Conservation (phyloP, 2,888 invertebrate genomes). For the Pinctada fucata region DNA sequence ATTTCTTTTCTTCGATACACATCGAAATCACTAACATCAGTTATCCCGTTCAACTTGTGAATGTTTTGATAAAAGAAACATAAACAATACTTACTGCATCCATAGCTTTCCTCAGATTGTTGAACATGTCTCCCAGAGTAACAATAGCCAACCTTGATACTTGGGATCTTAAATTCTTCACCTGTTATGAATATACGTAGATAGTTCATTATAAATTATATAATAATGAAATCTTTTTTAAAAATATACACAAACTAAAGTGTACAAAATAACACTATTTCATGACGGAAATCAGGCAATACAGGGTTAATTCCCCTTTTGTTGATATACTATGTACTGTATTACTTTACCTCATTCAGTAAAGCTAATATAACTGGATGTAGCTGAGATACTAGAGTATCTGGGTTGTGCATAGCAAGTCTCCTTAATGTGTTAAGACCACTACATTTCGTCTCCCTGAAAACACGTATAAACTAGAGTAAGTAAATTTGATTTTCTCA, state of each 20-base stretch:
- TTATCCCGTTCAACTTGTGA: background rate
- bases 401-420: constrained; percentile 73
- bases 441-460: constrained; percentile 76
- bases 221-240: too few relatives aligned
- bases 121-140: constrained; percentile 88
- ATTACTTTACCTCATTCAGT: constrained; percentile 81
- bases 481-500: background rate
- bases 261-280: too few relatives aligned
- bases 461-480: constrained; percentile 14
- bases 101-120: constrained; percentile 78
- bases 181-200: constrained; percentile 78
- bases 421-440: constrained; percentile 74
- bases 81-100: constrained; percentile 80
- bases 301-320: too few relatives aligned
- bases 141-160: constrained; percentile 90
- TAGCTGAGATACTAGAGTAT: constrained; percentile 70
- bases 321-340: too few relatives aligned
- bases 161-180: constrained; percentile 93
- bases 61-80: background rate
- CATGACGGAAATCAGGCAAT: too few relatives aligned
- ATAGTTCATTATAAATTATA: too few relatives aligned
- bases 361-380: constrained; percentile 74
- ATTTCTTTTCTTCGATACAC: background rate
- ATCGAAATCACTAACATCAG: background rate
- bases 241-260: too few relatives aligned